phyloP scores from a whole-genome alignment of 2,888 invertebrate genomes.

The Sinodicranocentrus sp. region DNA sequence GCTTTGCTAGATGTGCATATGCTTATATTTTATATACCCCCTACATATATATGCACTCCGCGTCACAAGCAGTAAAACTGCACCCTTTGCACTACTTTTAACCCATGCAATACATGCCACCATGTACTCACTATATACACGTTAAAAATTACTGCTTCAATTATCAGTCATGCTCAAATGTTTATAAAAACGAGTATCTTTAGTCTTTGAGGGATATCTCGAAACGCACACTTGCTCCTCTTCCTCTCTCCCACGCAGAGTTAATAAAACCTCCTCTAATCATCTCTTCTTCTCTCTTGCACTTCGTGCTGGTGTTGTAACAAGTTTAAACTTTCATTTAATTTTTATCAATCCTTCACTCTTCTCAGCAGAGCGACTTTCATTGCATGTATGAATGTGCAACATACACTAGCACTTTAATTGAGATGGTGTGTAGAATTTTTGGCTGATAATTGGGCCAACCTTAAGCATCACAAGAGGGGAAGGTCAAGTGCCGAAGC shows the following conservation, averaged over 20 bases:
- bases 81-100: background rate
- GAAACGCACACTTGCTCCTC: conserved; percentile 8
- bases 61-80: background rate
- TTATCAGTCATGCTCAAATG: background rate
- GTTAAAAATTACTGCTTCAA: conserved; percentile 4
- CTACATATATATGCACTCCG: background rate
- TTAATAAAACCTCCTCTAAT: background rate
- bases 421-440: background rate
- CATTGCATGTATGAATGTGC: background rate
- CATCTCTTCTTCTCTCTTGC: conserved; percentile 6
- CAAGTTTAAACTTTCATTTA: conserved; percentile 19
- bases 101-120: background rate
- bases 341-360: background rate
- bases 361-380: background rate
- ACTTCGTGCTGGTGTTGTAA: background rate
- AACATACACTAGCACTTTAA: background rate
- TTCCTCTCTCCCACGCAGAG: conserved; percentile 26
- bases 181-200: background rate
- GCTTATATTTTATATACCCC: too few relatives aligned
- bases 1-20: too few relatives aligned
- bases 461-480: background rate
- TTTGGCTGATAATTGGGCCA: conserved; percentile 8
- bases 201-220: background rate
- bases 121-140: background rate
- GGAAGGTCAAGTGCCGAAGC: background rate